Conservation (phyloP, 2,113 vertebrate species). For the Cinclus cinclus region DNA sequence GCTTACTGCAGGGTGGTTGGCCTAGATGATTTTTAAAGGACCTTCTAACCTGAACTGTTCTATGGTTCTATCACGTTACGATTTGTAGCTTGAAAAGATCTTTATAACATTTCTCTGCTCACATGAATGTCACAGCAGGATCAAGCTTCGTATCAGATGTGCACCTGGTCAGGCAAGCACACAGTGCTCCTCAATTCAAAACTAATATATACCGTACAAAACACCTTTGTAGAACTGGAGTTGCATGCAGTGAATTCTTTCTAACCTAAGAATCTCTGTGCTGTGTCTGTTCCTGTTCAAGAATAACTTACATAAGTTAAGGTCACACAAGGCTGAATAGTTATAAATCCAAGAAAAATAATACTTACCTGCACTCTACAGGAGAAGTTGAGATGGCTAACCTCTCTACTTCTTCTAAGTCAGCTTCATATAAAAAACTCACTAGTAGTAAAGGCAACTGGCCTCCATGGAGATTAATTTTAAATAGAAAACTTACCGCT, state of each 20-base stretch:
- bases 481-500: not conserved
- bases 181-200: not conserved
- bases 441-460: not conserved
- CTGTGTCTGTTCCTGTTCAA: not conserved
- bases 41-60: not conserved
- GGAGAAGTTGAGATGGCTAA: not conserved
- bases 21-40: not conserved
- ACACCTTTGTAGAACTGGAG: not conserved
- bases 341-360: not conserved
- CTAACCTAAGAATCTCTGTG: not conserved
- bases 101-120: not conserved
- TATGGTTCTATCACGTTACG: not conserved
- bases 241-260: not conserved
- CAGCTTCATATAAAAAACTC: not conserved
- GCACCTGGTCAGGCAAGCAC: fast-evolving
- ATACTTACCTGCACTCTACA: not conserved
- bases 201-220: not conserved
- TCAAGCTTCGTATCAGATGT: fast-evolving
- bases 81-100: not conserved
- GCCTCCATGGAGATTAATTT: not conserved
- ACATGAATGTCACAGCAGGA: not conserved
- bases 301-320: not conserved
- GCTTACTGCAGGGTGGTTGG: not conserved
- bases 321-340: not conserved
- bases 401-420: not conserved